Conservation (phyloP, 2,797 vertebrate genomes). For the Chelon auratus region DNA sequence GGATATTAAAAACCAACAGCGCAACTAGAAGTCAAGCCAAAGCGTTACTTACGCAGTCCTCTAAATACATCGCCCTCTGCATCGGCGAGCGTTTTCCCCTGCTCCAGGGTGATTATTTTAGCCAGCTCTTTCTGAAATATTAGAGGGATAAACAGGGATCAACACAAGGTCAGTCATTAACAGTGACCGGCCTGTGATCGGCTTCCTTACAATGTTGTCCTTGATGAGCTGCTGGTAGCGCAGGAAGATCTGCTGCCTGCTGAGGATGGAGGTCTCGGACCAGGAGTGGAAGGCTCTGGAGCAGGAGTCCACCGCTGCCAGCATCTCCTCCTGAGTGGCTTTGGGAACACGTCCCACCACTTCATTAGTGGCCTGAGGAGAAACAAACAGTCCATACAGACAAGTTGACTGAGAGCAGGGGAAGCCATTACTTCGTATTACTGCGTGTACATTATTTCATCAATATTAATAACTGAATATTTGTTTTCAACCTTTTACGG, state of each 20-base stretch:
- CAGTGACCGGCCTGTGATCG: rapidly evolving
- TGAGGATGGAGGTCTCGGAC: conserved; percentile 94
- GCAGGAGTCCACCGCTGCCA: conserved; percentile 92
- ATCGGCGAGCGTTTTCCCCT: conserved; percentile 98
- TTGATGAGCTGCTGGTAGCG: conserved; percentile 98
- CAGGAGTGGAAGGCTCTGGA: conserved; percentile 88
- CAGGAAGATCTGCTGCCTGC: conserved; percentile 95
- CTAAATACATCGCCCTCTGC: conserved; percentile 98
- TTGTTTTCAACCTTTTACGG: conserved; percentile 34
- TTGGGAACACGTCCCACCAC: conserved; percentile 93
- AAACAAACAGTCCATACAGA: conserved; percentile 34
- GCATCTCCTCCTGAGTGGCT: conserved; percentile 93
- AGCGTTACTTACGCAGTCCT: conserved; percentile 93
- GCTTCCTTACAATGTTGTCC: conserved; percentile 91
- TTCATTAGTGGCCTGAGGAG: conserved; percentile 93
- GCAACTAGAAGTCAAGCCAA: not conserved
- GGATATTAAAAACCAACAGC: conserved; percentile 23
- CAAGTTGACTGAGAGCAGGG: conserved; percentile 34
- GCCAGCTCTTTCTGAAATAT: conserved; percentile 94
- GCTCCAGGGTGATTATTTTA: conserved; percentile 93
- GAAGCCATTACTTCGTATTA: conserved; percentile 23
- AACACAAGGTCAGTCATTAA: not conserved
- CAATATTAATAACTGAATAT: conserved; percentile 44
- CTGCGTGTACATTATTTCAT: conserved; percentile 28
- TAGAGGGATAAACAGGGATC: conserved; percentile 4